These are phyloP conservation scores for Sebastes oblongus DNA, from an alignment of 2,797 vertebrate genomes.

Conservation along the genomic window DNA sequence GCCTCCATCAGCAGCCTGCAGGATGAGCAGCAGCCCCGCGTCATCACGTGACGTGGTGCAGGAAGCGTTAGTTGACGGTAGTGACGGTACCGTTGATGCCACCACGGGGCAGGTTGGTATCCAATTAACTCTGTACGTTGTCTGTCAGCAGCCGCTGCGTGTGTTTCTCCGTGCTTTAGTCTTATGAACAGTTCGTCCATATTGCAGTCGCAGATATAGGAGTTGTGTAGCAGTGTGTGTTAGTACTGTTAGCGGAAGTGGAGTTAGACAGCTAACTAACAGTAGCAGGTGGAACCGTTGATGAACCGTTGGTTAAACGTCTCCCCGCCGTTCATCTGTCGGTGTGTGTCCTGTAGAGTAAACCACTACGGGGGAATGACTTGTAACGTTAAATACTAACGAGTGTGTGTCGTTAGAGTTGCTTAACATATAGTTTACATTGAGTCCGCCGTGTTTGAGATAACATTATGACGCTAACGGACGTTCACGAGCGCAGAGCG, in stretches of 20 bases:
- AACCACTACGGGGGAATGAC: not conserved
- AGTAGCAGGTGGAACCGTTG: conserved; percentile 57
- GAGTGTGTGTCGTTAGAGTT: too few relatives aligned
- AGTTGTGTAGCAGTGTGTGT: not conserved
- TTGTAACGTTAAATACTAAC: not conserved
- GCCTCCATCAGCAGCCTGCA: not conserved
- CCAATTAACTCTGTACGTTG: not conserved
- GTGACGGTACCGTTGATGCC: not conserved
- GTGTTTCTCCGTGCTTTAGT: accelerated
- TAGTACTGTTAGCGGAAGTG: conserved; percentile 30
- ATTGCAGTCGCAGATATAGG: accelerated
- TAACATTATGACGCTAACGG: not conserved
- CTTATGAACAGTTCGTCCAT: accelerated
- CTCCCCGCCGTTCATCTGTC: not conserved
- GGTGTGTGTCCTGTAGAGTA: not conserved
- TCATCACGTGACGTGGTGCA: conserved; percentile 72
- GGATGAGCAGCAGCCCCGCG: not conserved
- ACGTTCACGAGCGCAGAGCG: too few relatives aligned
- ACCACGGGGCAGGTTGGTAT: conserved; percentile 42
- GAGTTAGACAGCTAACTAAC: conserved; percentile 42
- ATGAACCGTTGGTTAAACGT: not conserved
- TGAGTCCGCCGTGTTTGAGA: not conserved
- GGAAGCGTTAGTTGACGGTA: conserved; percentile 46
- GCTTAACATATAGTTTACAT: too few relatives aligned
- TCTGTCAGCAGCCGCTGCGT: not conserved